Base-by-base conservation (phyloP, 2,888 invertebrate species). In the Phengaris arion region DNA sequence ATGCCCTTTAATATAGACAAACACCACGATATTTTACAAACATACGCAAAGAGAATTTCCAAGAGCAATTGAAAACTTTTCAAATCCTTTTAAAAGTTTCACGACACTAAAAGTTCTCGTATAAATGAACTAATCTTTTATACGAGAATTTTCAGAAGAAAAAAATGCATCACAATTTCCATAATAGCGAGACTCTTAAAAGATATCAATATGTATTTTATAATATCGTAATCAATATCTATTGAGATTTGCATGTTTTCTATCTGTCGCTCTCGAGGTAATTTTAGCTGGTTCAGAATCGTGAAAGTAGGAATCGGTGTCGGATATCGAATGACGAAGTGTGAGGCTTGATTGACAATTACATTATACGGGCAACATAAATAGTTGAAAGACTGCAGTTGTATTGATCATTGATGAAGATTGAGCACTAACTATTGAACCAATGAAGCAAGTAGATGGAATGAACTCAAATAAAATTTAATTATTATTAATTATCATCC, bases 31-130 rank as follows among this genome's bases (percentile, higher is more conserved):
- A 59, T 74, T 74, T 55, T 46, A 7, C 48, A 22, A 51, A 72
- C 22, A 52, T 35, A 64, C 6, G 35, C 64, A 45, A 45, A 45
- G 35, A 45, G 64, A 52, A 64, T 64, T 64, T 35, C 35, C 35
- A 64, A 64, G 35, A 13, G 64, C 64, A 12, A 64, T 35, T 45
- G 48, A 69, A 68, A 69, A 69, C 46, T 69, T 69, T 68, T 46
- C 46, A 69, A 68, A 69, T 48, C 69, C 69, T 69, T 69, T 69
- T 69, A 48, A 15, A 69, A 69, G 48, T 69, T 69, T 46, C n/a
- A 46, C 69, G 15, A 48, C 69, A 46, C 15, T 22, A 22, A 22
- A 22, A 22, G 22, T 22, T 22, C 22, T 22, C n/a, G n/a, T n/a
- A n/a, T n/a, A n/a, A n/a, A n/a, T n/a, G n/a, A n/a, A n/a, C n/a